Evolutionary conservation across 1,140 invertebrate species (phyloP).

Genomic region (Formica selysi): DNA sequence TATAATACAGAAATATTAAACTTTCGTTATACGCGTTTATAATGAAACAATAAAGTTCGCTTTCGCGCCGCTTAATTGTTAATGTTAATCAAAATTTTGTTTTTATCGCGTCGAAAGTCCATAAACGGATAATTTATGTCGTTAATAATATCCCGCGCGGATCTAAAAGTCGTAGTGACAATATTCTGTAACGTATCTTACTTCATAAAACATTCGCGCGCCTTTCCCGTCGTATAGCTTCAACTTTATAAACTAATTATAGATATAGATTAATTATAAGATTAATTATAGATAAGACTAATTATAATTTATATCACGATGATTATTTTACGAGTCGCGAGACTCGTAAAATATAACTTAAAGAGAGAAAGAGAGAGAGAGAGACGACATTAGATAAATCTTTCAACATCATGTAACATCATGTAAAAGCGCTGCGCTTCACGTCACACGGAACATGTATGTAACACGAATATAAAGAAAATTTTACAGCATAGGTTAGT

Average conservation of each 20-base stretch:
- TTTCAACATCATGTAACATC: background rate
- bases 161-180: background rate
- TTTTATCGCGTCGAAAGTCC: constrained; percentile 21
- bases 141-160: background rate
- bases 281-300: too few species aligned
- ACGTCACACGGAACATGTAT: background rate
- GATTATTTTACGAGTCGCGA: background rate
- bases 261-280: background rate
- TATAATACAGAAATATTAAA: constrained; percentile 17
- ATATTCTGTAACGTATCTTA: background rate
- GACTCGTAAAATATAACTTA: too few species aligned
- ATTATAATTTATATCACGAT: background rate
- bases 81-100: constrained; percentile 9
- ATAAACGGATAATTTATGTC: constrained; percentile 17
- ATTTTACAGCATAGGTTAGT: constrained; percentile 19
- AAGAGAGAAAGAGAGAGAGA: too few species aligned
- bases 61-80: constrained; percentile 1
- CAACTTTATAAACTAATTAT: background rate
- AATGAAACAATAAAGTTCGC: background rate
- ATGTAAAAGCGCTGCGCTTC: background rate
- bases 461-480: constrained; percentile 26
- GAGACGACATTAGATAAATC: background rate
- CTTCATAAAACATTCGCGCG: background rate
- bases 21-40: background rate
- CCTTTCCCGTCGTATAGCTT: background rate